Evolutionary conservation across 2,888 invertebrate species (phyloP), one percentile per base, ranked within the genome.

Genomic region (Hirtodrosophila duncani): DNA sequence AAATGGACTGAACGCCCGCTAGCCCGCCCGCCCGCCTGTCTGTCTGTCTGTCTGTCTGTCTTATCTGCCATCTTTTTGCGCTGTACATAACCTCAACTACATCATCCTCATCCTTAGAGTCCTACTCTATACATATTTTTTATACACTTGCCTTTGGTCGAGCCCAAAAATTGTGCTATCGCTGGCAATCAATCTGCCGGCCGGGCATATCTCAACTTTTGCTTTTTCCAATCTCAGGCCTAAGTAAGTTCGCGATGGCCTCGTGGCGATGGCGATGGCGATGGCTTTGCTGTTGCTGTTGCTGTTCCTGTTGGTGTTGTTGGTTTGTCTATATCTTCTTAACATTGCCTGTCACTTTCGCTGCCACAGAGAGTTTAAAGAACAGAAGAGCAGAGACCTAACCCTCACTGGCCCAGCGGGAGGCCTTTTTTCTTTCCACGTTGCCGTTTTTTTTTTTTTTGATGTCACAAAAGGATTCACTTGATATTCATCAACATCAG

Each of bases 401-500:
- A 59, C 46, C 27, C 56, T 18, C 26, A 45, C n/a, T n/a, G 34
- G 57, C 80, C 78, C 71, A 80, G 81, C 78, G 71, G 71, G 71
- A 71, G 80, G 80, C 68, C 72, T 58, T 69, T 78, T 79, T 74
- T 56, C n/a, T n/a, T n/a, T n/a, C n/a, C n/a, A n/a, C n/a, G n/a
- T n/a, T n/a, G 80, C 68, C 72, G 55, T 69, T 78, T 79, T 74
- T 56, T 20, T 34, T 49, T n/a, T n/a, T n/a, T 67, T 57, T 67
- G 82, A 81, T 81, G 82, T 83, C 80, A 81, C 84, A 84, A 85
- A 85, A 84, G 85, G 86, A 84, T 84, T 85, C 84, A 84, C 84
- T 85, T 85, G 83, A 85, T 85, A 84, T 84, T 83, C 84, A 84
- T 84, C 84, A 84, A 82, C 85, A 82, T 85, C 85, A 84, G 78